Base-by-base conservation (phyloP, 1,140 invertebrate species). In the Brachionus asplanchnoidis region DNA sequence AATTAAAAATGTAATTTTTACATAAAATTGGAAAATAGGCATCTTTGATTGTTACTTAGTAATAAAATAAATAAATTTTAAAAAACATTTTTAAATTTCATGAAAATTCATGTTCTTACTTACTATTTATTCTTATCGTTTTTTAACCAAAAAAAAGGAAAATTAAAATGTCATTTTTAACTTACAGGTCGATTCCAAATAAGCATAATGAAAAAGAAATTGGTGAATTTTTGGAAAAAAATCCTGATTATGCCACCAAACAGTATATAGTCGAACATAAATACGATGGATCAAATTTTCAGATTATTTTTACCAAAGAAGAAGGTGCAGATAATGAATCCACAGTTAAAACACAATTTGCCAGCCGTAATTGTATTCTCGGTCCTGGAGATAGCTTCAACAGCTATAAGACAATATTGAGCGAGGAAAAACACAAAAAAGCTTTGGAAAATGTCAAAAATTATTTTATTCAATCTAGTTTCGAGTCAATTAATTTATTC, bases 251-350 rank as follows among this genome's bases (percentile, higher is more conserved):
- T 77, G 11, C 12, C 2, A 14, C n/a, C 9, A 50, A 46, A 32
- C 23, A 50, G 20, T 77, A 50, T 77, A 77, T 77, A 26, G 42
- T 44, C 23, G 8, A 77, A 23, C 73, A 77, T 12, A 77, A 77
- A 50, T 77, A 77, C n/a, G 73, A 77, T 17, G 73, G 73, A 26
- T 77, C 73, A 77, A 77, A 77, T 50, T 77, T 77, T 77, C 73
- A 77, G 23, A 50, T 77, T 50, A 77, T 77, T 26, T 50, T 77
- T 0, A 77, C n/a, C 20, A 77, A 77, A 50, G 20, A 26, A 26
- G 2, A 36, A 9, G 46, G 23, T 28, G n/a, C 1, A 73, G 17
- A 73, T 6, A 42, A 20, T 73, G 12, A 17, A 1, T 5, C 23
- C 26, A 11, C 28, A 53, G 23, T 77, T 20, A 28, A 50, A 50